Evolutionary conservation across 2,113 vertebrate species (phyloP).

Genomic region (Cololabis saira): DNA sequence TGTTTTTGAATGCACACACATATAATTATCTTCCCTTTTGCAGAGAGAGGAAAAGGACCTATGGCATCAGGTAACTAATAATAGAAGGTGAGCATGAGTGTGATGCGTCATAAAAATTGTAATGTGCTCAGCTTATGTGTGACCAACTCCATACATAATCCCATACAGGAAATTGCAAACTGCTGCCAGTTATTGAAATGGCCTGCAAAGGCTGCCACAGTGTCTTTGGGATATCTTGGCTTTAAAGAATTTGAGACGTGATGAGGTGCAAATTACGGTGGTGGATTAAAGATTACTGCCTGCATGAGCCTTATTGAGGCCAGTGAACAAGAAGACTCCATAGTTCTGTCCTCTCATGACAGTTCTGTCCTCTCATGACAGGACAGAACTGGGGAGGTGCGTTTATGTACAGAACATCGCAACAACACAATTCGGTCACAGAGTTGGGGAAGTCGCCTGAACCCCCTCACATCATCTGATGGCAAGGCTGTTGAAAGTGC

Average conservation of each 20-base stretch:
- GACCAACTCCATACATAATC: slow-evolving; percentile 21
- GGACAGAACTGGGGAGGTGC: too few species aligned
- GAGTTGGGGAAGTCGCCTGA: too few species aligned
- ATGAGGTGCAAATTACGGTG: not conserved
- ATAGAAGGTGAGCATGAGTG: not conserved
- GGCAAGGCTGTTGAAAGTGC: too few species aligned
- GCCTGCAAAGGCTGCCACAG: not conserved
- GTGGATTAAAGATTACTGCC: not conserved
- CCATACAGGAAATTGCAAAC: slow-evolving; percentile 5
- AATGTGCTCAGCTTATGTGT: slow-evolving; percentile 12
- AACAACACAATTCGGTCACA: not conserved
- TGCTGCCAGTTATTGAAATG: slow-evolving; percentile 20
- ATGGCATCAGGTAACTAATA: not conserved
- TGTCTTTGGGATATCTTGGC: slow-evolving; percentile 3
- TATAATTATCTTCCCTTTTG: not conserved
- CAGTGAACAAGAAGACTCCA: not conserved
- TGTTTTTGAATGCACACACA: too few species aligned
- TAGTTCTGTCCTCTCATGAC: not conserved
- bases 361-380: not conserved
- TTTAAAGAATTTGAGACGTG: not conserved
- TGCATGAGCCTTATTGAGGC: not conserved
- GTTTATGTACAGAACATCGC: not conserved
- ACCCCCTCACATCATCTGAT: too few species aligned
- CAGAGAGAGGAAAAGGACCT: not conserved
- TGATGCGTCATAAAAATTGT: slow-evolving; percentile 9